Evolutionary conservation across 2,113 vertebrate genomes (phyloP).

Genomic region (Podarcis raffonei): DNA sequence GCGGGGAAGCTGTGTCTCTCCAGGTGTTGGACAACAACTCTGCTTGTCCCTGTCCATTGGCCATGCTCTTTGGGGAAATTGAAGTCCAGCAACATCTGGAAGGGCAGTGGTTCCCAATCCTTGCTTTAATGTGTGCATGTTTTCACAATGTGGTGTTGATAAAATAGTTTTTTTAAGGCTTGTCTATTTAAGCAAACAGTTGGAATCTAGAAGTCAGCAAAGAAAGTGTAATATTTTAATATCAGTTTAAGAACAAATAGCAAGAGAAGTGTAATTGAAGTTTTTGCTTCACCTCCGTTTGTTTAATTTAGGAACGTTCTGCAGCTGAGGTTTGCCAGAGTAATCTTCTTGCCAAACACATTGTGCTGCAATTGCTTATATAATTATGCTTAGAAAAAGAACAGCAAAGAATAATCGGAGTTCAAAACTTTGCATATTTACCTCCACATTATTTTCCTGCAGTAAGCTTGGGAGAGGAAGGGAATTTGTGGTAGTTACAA

Average conservation of each 20-base stretch:
- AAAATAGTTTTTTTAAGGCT: slow-evolving; percentile 57
- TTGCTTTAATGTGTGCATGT: neutral
- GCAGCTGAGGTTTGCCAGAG: slow-evolving; percentile 18
- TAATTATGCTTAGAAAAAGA: slow-evolving; percentile 11
- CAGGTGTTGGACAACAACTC: too few relatives aligned
- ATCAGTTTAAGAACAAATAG: neutral
- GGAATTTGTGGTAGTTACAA: neutral
- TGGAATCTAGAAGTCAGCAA: slow-evolving; percentile 40
- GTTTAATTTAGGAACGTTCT: slow-evolving; percentile 27
- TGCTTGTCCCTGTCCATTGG: too few relatives aligned
- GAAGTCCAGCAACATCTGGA: too few relatives aligned
- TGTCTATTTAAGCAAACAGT: slow-evolving; percentile 34
- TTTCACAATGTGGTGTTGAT: slow-evolving; percentile 35
- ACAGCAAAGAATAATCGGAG: slow-evolving; percentile 4
- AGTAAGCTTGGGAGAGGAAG: neutral
- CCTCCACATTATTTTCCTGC: neutral
- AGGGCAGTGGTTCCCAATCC: too few relatives aligned
- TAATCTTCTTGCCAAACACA: slow-evolving; percentile 16
- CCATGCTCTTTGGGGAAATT: too few relatives aligned
- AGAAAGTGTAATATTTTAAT: slow-evolving; percentile 37
- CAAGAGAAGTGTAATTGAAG: slow-evolving; percentile 13
- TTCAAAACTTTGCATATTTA: slow-evolving; percentile 33
- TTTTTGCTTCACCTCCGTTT: neutral
- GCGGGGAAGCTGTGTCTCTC: too few relatives aligned
- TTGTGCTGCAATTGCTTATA: slow-evolving; percentile 22